These are phyloP conservation scores for Eristalis intricaria DNA, from an alignment of 2,888 invertebrate genomes.

Conservation along the genomic window DNA sequence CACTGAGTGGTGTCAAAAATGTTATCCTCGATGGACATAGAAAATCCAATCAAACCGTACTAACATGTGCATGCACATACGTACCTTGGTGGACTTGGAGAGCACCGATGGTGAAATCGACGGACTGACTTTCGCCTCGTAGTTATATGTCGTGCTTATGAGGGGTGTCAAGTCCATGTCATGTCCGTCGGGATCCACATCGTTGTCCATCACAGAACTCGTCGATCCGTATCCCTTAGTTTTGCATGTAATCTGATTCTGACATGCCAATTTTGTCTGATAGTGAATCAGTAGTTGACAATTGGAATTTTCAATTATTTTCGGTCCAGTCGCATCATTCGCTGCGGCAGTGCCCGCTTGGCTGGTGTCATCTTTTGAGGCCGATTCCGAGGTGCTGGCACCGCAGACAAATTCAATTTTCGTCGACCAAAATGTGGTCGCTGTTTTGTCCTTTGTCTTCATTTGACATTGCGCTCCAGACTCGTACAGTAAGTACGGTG, in stretches of 20 bases:
- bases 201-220: slow-evolving; percentile 71
- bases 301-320: slow-evolving; percentile 81
- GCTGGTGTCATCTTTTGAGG: slow-evolving; percentile 39
- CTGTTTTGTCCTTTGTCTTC: slow-evolving; percentile 50
- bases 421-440: slow-evolving; percentile 78
- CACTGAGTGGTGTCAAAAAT: slow-evolving; percentile 49
- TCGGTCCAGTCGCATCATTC: slow-evolving; percentile 71
- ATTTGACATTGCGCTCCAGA: slow-evolving; percentile 76
- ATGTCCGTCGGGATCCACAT: slow-evolving; percentile 74
- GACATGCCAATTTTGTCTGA: slow-evolving; percentile 80
- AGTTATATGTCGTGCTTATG: slow-evolving; percentile 79
- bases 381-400: slow-evolving; percentile 59
- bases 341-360: slow-evolving; percentile 7
- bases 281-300: slow-evolving; percentile 81
- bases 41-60: slow-evolving; percentile 30
- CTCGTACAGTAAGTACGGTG: slow-evolving; percentile 80
- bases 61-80: slow-evolving; percentile 2
- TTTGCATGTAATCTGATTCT: slow-evolving; percentile 79
- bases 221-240: slow-evolving; percentile 75
- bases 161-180: slow-evolving; percentile 80
- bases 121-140: slow-evolving; percentile 78
- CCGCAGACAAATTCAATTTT: slow-evolving; percentile 81
- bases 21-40: slow-evolving; percentile 38
- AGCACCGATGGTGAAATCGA: slow-evolving; percentile 75
- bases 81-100: slow-evolving; percentile 78